Base-by-base conservation (phyloP, 2,888 invertebrate genomes). In the Rugalucina vietnamica region DNA sequence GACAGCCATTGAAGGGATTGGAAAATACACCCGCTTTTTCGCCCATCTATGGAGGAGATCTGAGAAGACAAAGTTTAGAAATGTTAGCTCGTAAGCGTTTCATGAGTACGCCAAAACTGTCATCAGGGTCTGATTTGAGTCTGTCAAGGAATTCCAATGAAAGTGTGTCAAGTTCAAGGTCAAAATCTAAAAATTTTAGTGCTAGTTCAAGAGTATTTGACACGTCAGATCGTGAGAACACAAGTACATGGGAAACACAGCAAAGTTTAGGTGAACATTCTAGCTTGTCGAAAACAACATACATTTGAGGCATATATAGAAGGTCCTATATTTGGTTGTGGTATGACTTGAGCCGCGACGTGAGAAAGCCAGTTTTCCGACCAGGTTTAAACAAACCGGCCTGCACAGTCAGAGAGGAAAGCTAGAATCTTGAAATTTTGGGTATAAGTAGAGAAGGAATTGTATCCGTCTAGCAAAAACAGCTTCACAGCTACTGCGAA, bases 21-120 rank as follows among this genome's bases (percentile, higher is more conserved):
- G 91, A 91, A 32, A 92, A 92, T 76, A 90, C 90, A 10, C 91
- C 91, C 10, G 87, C 84, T 36, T 86, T 92, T 50, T 91, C 91
- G 34, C 92, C 92, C 5, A 90, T 90, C 43, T 83, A 88, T 73
- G 88, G 85, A 1, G 65, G 76, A 18, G 82, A 84, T 12, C 43
- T 43, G 18, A 80, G 57, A 39, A 5, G 75, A 21, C 29, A 77
- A 43, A 60, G 54, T 79, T 14, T 57, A 57, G 78, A 80, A 39
- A 29, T 65, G n/a, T 69, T 76, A 12, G 60, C 60, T 36, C 43
- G 81, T 27, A 86, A 82, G 72, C 54, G 85, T 27, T 88, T 86
- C 50, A 88, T 88, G 88, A 88, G 88, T 49, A 88, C 88, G 3
- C 88, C 88, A n/a, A 88, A 86, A 60, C 43, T 88, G 32, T 79